phyloP scores from a whole-genome alignment of 2,113 vertebrate species.

The Turnix velox region DNA sequence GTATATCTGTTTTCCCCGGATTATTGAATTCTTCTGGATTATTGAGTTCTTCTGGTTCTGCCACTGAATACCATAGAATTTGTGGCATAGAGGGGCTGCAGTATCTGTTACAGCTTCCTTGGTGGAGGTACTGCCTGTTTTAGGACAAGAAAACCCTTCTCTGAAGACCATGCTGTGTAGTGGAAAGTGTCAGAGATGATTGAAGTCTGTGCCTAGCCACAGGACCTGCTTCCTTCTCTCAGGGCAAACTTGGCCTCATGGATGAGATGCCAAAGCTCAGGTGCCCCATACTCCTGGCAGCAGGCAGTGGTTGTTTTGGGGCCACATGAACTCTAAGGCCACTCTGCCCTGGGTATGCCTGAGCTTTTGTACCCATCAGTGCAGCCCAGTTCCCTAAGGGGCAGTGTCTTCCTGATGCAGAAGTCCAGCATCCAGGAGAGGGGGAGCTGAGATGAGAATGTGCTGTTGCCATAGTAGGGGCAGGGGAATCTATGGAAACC shows the following conservation, averaged over 20 bases:
- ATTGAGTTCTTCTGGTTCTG: background rate
- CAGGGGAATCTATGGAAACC: conserved; percentile 49
- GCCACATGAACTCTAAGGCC: background rate
- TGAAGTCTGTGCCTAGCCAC: too few species aligned
- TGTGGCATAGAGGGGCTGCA: background rate
- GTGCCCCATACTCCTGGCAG: background rate
- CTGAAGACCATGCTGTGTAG: rapidly evolving
- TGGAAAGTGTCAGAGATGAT: background rate
- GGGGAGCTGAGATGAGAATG: background rate
- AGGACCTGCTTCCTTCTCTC: background rate
- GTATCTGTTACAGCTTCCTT: background rate
- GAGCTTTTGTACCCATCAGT: background rate
- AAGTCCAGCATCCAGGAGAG: background rate
- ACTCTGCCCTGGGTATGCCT: background rate
- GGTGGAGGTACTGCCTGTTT: background rate
- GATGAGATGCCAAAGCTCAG: background rate
- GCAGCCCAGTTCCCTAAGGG: background rate
- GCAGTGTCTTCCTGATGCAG: background rate
- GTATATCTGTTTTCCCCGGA: background rate
- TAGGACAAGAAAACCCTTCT: background rate
- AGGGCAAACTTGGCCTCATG: background rate
- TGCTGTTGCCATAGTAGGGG: conserved; percentile 48
- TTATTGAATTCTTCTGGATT: background rate
- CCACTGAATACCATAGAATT: background rate
- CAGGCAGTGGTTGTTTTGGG: background rate